Evolutionary conservation across 1,140 invertebrate species (phyloP).

Genomic region (Drosophila ogumai): DNA sequence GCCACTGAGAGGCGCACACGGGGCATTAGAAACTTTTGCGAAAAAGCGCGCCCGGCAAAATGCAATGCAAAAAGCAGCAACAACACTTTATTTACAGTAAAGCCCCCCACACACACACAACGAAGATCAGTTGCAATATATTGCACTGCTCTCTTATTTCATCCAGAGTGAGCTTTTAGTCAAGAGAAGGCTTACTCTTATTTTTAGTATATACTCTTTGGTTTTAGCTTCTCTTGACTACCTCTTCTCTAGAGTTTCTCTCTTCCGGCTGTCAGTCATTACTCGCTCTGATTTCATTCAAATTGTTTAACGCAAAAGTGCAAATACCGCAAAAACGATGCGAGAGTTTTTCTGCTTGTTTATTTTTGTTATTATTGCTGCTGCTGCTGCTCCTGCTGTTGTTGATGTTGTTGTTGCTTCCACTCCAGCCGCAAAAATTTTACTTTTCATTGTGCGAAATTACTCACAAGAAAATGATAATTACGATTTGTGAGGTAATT

Average conservation of each 20-base stretch:
- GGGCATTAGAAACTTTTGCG: constrained; percentile 60
- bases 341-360: constrained; percentile 37
- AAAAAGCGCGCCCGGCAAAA: constrained; percentile 81
- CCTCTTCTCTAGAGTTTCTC: neutral
- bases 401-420: constrained; percentile 12
- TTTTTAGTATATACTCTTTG: neutral
- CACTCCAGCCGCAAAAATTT: constrained; percentile 61
- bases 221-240: constrained; percentile 6
- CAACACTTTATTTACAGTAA: constrained; percentile 63
- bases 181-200: constrained; percentile 2
- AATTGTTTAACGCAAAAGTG: constrained; percentile 79
- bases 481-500: constrained; percentile 67
- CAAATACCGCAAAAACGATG: constrained; percentile 73
- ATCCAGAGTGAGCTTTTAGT: constrained; percentile 30
- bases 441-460: constrained; percentile 79
- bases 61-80: constrained; percentile 66
- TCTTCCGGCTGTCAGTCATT: constrained; percentile 11
- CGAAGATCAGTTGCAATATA: constrained; percentile 68
- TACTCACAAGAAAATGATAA: constrained; percentile 68
- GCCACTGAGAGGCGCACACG: neutral
- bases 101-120: constrained; percentile 41
- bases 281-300: constrained; percentile 52
- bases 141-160: constrained; percentile 35
- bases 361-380: constrained; percentile 27
- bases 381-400: neutral